Base-by-base conservation (phyloP, 2,888 invertebrate genomes). In the Amiota minor region DNA sequence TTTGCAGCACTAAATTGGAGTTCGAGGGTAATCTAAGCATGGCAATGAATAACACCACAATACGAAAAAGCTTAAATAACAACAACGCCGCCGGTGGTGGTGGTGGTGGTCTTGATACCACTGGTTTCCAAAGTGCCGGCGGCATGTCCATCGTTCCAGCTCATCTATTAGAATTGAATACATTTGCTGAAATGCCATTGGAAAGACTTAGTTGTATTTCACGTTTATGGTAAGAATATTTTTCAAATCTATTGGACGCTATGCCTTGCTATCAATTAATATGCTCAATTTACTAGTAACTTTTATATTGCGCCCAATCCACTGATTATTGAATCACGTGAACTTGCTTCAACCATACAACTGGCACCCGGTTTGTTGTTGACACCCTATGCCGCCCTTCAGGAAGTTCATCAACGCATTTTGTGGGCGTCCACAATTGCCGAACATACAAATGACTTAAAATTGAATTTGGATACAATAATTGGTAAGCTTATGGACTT, bases 1-100 rank as follows among this genome's bases (percentile, higher is more conserved):
- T 89, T 71, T 88, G 88, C 71, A 89, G 89, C 79, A 89, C 89
- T 55, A 87, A 86, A 74, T 76, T 89, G 53, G 89, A 89, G 74
- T 84, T 89, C 46, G 88, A 89, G 75, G 79, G 82, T 50, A 87
- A 81, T 20, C 50, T 68, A 11, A 81, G 77, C 20, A 35, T 35
- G 35, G 20, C 50, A 6, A 56, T 82, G n/a, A 86, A 77, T 8
- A 35, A 35, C 64, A 80, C 74, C 35, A 77, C 77, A 9, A 14
- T 79, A 61, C 77, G 74, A 4, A 81, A 79, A 47, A 81, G 80
- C 50, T 78, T 80, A 8, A 80, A 81, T 6, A 77, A 78, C 70
- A 8, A 11, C 10, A 45, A 11, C 2, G 23, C 8, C 9, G 16
- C 74, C 23, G 73, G 49, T 14, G 76, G 70, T 1, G 70, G 76